These are phyloP conservation scores for Sarcophaga bullata DNA, from an alignment of 1,140 invertebrate genomes.

Conservation along the genomic window DNA sequence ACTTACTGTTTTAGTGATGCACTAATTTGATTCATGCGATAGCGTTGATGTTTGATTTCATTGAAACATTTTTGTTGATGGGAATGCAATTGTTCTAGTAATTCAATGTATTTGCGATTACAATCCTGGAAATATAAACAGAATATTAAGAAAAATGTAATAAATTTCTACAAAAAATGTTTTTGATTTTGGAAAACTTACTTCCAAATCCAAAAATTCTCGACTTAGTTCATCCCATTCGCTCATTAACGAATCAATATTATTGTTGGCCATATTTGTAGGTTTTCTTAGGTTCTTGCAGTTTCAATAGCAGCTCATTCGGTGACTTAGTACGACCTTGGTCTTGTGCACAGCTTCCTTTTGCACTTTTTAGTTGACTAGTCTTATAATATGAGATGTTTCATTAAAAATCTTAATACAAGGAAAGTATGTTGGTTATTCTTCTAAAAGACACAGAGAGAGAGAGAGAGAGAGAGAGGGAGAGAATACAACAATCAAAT, in stretches of 20 bases:
- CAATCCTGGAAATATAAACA: conserved; percentile 67
- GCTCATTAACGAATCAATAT: conserved; percentile 64
- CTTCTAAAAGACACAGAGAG: not conserved
- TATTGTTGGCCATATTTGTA: conserved; percentile 49
- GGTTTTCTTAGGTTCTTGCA: not conserved
- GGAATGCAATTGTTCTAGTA: conserved; percentile 84
- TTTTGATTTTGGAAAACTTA: conserved; percentile 57
- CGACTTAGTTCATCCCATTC: conserved; percentile 76
- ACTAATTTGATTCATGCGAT: conserved; percentile 84
- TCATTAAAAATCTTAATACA: too few relatives aligned
- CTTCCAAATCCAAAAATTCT: conserved; percentile 73
- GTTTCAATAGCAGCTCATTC: not conserved
- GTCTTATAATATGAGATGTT: not conserved
- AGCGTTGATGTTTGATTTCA: conserved; percentile 88
- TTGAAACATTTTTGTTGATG: conserved; percentile 89
- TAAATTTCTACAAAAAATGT: not conserved
- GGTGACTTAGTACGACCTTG: not conserved
- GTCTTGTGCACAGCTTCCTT: not conserved
- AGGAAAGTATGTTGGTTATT: too few relatives aligned
- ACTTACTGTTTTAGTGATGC: conserved; percentile 81
- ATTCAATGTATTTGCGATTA: conserved; percentile 83
- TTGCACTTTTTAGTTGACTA: not conserved
- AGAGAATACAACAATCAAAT: not conserved
- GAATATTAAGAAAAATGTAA: conserved; percentile 1
- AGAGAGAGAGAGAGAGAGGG: not conserved